These are phyloP conservation scores for Orchesella flavescens DNA, from an alignment of 2,888 invertebrate genomes.

Conservation along the genomic window DNA sequence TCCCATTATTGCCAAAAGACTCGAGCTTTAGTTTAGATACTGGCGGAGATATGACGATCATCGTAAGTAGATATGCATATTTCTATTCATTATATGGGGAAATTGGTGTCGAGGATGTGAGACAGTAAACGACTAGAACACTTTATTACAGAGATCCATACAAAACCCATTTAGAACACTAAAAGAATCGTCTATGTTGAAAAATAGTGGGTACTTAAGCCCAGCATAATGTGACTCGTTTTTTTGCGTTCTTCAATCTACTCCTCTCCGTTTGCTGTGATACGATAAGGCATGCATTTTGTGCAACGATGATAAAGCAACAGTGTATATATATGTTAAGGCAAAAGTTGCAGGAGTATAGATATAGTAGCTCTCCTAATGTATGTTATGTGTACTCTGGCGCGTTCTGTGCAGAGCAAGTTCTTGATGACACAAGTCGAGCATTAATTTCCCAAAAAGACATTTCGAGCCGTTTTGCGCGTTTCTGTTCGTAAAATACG, in stretches of 20 bases:
- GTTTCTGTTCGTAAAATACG: conserved; percentile 30
- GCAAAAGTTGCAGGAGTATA: no score
- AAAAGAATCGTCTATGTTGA: conserved; percentile 43
- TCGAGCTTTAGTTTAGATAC: neutral
- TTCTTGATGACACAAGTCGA: conserved; percentile 53
- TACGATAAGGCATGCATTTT: conserved; percentile 25
- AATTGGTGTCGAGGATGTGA: conserved; percentile 33
- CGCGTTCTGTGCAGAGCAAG: no score
- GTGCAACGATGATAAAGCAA: conserved; percentile 33
- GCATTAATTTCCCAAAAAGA: conserved; percentile 55
- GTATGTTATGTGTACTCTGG: no score
- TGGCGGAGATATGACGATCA: neutral
- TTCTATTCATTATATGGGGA: conserved; percentile 8
- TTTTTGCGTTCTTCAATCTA: neutral
- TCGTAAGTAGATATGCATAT: conserved; percentile 9
- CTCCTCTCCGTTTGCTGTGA: neutral
- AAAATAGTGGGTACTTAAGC: conserved; percentile 53
- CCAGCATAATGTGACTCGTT: conserved; percentile 54
- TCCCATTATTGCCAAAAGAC: conserved; percentile 7
- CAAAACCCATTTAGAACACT: conserved; percentile 35
- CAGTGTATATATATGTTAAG: conserved; percentile 13
- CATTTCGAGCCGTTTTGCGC: conserved; percentile 1
- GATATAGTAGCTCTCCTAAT: no score
- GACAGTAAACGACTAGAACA: conserved; percentile 18
- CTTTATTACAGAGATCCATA: conserved; percentile 40